Conservation (phyloP, 2,888 invertebrate species). For the Saturnia japonica region DNA sequence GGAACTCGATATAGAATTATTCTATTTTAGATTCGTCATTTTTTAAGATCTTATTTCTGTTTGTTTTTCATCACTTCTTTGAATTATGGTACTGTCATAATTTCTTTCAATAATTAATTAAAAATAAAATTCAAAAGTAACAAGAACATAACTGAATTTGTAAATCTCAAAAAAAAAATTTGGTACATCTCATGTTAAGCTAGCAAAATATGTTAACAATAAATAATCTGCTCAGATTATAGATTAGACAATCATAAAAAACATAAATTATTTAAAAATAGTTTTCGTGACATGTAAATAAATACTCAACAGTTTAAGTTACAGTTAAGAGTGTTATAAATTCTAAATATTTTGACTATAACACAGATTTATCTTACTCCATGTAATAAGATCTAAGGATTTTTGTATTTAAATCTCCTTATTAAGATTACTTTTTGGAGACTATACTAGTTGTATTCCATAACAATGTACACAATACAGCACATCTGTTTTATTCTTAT, state of each 20-base stretch:
- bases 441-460: not conserved
- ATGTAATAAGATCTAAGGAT: not conserved
- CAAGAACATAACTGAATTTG: not conserved
- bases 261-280: no score
- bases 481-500: not conserved
- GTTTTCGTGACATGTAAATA: not conserved
- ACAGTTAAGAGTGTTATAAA: not conserved
- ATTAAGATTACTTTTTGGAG: not conserved
- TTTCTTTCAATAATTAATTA: not conserved
- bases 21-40: not conserved
- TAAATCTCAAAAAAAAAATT: no score
- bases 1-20: not conserved
- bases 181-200: no score
- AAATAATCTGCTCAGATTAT: no score
- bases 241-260: no score
- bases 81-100: not conserved
- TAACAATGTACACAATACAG: no score
- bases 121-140: not conserved
- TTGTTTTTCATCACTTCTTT: not conserved
- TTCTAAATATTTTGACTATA: not conserved
- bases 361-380: not conserved
- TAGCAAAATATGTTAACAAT: no score
- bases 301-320: not conserved
- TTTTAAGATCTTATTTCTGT: not conserved
- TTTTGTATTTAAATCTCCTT: not conserved